Conservation (phyloP, 2,797 vertebrate genomes). For the Falco columbarius region DNA sequence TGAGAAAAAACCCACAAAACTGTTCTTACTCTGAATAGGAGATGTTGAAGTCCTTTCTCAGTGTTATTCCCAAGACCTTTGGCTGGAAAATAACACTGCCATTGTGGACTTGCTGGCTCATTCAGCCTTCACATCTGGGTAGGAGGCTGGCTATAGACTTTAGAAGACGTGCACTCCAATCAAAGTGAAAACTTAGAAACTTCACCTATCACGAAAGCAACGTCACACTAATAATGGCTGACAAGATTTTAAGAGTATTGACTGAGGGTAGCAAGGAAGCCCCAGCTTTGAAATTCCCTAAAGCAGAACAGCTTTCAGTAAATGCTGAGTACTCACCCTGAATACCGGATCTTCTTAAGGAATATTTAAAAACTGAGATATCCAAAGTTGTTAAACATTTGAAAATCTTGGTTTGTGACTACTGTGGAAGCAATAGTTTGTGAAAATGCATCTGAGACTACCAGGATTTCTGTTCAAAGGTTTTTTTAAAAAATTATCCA, state of each 20-base stretch:
- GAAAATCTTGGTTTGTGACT: background rate
- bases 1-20: background rate
- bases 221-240: background rate
- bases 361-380: background rate
- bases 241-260: constrained; percentile 1
- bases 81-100: background rate
- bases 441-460: background rate
- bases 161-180: background rate
- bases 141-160: background rate
- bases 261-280: background rate
- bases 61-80: background rate
- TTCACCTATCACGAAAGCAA: background rate
- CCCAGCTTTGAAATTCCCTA: background rate
- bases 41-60: background rate
- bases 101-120: background rate
- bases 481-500: background rate
- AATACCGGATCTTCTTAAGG: background rate
- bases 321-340: background rate
- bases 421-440: background rate
- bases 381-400: background rate
- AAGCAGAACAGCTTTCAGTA: background rate
- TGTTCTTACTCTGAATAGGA: background rate
- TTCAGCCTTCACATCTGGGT: background rate
- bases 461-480: background rate
- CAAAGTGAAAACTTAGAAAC: background rate